phyloP scores from a whole-genome alignment of 92 coral and sea anemone genomes.

The Epizoanthus ramosus region DNA sequence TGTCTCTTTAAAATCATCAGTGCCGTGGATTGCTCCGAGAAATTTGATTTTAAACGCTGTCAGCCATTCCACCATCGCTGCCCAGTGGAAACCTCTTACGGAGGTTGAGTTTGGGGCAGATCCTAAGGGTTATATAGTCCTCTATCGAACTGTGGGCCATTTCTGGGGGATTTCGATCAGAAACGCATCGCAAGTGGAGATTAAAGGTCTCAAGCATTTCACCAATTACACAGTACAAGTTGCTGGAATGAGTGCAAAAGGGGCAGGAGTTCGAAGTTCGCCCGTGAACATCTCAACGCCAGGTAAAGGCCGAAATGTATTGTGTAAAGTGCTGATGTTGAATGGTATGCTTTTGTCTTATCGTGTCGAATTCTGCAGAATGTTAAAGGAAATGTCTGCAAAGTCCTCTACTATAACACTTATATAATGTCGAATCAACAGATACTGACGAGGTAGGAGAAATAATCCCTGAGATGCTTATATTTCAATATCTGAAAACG shows the following conservation, averaged over 20 bases:
- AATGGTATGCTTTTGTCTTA: too few relatives aligned
- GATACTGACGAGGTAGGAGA: too few relatives aligned
- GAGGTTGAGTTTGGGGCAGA: constrained; percentile 9
- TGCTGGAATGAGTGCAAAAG: constrained; percentile 32
- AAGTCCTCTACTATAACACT: too few relatives aligned
- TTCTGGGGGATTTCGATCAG: background rate
- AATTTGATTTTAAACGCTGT: background rate
- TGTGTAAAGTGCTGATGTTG: too few relatives aligned
- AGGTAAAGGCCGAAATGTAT: background rate
- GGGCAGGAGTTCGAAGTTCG: constrained; percentile 35
- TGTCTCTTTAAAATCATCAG: background rate
- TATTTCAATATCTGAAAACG: too few relatives aligned
- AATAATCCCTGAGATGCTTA: too few relatives aligned
- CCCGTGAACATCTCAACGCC: constrained; percentile 17
- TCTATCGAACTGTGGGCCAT: background rate
- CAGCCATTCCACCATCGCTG: background rate
- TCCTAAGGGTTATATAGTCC: constrained; percentile 17
- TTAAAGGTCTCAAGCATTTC: background rate
- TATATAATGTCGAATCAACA: too few relatives aligned
- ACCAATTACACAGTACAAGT: constrained; percentile 33
- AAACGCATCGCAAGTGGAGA: constrained; percentile 10
- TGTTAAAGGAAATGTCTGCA: too few relatives aligned
- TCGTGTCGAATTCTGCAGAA: too few relatives aligned
- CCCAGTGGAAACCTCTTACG: constrained; percentile 12
- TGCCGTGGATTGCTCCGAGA: constrained; percentile 13